Conservation (phyloP, 2,888 invertebrate genomes). For the Brenthis daphne region DNA sequence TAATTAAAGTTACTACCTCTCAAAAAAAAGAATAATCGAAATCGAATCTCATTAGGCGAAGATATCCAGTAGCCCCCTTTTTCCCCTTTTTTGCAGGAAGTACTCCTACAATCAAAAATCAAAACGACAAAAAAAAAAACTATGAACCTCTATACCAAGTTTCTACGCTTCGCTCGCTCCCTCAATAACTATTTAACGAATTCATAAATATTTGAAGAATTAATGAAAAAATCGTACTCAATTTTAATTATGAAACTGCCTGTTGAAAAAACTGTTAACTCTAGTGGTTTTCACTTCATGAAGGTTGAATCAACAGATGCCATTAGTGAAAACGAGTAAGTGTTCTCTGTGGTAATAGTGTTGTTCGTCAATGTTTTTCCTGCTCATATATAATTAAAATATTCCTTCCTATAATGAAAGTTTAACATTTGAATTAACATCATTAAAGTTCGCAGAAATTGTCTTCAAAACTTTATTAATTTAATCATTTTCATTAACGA, state of each 20-base stretch:
- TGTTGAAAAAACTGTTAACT: slow-evolving; percentile 5
- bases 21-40: too few species aligned
- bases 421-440: slow-evolving; percentile 2
- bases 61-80: too few species aligned
- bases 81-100: too few species aligned
- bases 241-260: neutral
- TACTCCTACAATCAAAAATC: too few species aligned
- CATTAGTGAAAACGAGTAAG: slow-evolving; percentile 14
- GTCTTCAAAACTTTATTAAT: slow-evolving; percentile 5
- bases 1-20: too few species aligned
- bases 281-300: slow-evolving; percentile 7
- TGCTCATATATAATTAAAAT: slow-evolving; percentile 10
- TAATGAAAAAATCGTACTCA: neutral
- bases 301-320: slow-evolving; percentile 22
- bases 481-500: slow-evolving; percentile 13
- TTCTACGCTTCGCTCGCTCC: neutral
- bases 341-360: slow-evolving; percentile 10
- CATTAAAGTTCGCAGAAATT: slow-evolving; percentile 8
- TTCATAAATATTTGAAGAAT: neutral
- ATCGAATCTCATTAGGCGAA: too few species aligned
- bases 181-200: neutral
- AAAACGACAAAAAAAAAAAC: too few species aligned
- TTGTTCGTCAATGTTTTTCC: neutral
- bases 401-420: neutral
- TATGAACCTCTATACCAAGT: too few species aligned